phyloP scores from a whole-genome alignment of 2,113 vertebrate species.

The Otis tarda region DNA sequence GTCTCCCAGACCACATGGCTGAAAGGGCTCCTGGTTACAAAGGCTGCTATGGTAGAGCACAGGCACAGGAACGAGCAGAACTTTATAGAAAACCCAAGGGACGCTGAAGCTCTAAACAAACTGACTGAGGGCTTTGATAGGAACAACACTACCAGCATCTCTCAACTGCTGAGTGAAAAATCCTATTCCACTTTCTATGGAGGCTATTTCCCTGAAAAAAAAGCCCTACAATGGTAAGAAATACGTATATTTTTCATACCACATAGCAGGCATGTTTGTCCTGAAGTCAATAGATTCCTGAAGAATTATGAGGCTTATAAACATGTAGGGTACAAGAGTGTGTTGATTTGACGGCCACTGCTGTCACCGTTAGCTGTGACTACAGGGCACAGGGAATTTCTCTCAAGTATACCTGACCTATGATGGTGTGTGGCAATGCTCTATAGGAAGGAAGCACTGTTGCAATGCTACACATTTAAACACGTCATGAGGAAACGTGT shows the following conservation, averaged over 20 bases:
- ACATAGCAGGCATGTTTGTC: not conserved
- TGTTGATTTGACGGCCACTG: not conserved
- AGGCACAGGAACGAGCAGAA: not conserved
- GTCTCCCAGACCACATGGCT: not conserved
- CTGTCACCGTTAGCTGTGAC: not conserved
- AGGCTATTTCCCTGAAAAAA: not conserved
- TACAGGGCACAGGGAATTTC: not conserved
- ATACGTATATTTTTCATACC: not conserved
- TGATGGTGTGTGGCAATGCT: not conserved
- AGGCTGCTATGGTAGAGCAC: not conserved
- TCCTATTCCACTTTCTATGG: constrained; percentile 22
- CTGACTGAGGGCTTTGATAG: not conserved
- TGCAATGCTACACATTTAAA: not conserved
- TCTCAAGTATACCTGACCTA: not conserved
- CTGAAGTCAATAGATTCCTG: not conserved
- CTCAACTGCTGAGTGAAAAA: constrained; percentile 29
- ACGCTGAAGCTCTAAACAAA: not conserved
- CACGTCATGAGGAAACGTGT: not conserved
- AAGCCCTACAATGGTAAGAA: constrained; percentile 21
- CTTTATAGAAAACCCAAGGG: not conserved
- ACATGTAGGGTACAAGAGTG: not conserved
- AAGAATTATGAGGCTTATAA: not conserved
- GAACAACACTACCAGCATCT: not conserved
- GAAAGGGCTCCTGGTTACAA: not conserved
- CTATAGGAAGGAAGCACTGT: not conserved